Evolutionary conservation across 2,113 vertebrate species (phyloP).

Genomic region (Peromyscus polionotus): DNA sequence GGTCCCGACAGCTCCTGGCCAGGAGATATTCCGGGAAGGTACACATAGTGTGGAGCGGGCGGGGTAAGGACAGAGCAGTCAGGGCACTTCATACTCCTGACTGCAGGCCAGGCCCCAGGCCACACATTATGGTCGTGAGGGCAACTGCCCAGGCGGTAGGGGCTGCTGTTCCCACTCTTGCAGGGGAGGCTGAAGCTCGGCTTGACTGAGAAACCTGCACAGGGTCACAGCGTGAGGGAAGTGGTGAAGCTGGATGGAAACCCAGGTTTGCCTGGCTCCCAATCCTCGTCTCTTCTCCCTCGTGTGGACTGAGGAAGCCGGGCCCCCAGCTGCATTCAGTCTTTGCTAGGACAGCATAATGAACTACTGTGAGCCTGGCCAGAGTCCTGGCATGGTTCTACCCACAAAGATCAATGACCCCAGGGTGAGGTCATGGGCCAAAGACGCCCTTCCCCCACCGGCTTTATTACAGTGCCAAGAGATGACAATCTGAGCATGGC

Average conservation of each 20-base stretch:
- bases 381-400: not conserved
- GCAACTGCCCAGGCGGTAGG: not conserved
- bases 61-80: not conserved
- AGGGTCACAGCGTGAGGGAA: not conserved
- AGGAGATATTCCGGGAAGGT: not conserved
- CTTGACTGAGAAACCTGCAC: not conserved
- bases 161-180: not conserved
- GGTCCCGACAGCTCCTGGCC: conserved; percentile 25
- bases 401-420: not conserved
- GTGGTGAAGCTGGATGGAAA: not conserved
- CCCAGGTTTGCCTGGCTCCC: not conserved
- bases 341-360: not conserved
- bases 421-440: not conserved
- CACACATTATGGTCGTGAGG: accelerated
- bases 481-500: not conserved
- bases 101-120: not conserved
- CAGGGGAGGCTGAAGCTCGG: not conserved
- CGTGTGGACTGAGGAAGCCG: not conserved
- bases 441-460: not conserved
- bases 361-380: not conserved
- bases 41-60: not conserved
- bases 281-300: not conserved
- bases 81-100: too few relatives aligned
- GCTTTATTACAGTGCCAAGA: not conserved
- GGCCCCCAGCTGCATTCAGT: not conserved